phyloP scores from a whole-genome alignment of 2,888 invertebrate species.

The Leucoma salicis region DNA sequence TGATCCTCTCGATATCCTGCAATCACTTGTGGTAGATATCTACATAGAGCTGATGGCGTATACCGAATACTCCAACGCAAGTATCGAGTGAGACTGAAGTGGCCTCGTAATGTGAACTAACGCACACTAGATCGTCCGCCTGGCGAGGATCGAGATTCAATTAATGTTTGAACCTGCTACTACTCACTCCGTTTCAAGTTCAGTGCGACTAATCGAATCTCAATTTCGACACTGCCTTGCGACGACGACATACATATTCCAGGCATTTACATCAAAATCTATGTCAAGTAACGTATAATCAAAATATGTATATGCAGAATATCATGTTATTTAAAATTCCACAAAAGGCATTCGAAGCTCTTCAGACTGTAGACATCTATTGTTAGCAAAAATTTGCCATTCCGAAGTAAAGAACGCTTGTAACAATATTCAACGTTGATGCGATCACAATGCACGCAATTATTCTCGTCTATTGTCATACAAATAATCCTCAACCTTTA shows the following conservation, averaged over 20 bases:
- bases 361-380: background rate
- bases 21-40: conserved; percentile 66
- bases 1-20: conserved; percentile 56
- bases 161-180: conserved; percentile 67
- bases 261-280: conserved; percentile 17
- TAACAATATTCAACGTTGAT: conserved; percentile 12
- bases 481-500: conserved; percentile 28
- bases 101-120: conserved; percentile 67
- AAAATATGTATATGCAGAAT: too few relatives aligned
- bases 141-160: conserved; percentile 70
- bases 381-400: conserved; percentile 6
- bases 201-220: conserved; percentile 61
- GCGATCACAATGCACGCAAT: conserved; percentile 26
- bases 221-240: conserved; percentile 42
- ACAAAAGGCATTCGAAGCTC: background rate
- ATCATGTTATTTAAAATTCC: background rate
- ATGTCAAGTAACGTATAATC: too few relatives aligned
- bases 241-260: conserved; percentile 33
- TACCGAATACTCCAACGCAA: conserved; percentile 62
- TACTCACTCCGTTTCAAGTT: conserved; percentile 58
- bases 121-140: conserved; percentile 66
- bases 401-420: conserved; percentile 8
- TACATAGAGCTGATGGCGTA: conserved; percentile 57
- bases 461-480: conserved; percentile 27
- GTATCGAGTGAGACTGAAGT: conserved; percentile 64